phyloP scores from a whole-genome alignment of 2,113 vertebrate species.

The Athene cunicularia region DNA sequence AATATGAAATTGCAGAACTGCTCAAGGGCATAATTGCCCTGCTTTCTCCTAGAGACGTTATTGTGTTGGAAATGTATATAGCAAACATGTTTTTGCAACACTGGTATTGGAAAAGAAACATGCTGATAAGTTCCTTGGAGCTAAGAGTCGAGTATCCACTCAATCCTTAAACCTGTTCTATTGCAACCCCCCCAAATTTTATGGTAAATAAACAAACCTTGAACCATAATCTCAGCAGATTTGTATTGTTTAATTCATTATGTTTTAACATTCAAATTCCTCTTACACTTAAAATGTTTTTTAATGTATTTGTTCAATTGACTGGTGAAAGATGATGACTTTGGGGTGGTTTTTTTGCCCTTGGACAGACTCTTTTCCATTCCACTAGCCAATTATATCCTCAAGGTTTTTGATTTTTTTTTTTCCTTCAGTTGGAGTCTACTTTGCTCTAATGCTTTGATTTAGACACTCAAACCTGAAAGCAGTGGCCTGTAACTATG shows the following conservation, averaged over 20 bases:
- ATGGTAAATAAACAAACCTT: background rate
- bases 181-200: background rate
- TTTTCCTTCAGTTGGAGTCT: background rate
- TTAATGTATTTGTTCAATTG: background rate
- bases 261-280: background rate
- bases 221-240: background rate
- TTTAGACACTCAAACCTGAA: background rate
- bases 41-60: background rate
- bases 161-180: background rate
- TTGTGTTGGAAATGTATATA: background rate
- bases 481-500: background rate
- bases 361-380: background rate
- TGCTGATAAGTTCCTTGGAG: background rate
- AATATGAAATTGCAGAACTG: conserved; percentile 35
- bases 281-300: background rate
- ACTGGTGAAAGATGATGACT: background rate
- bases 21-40: conserved; percentile 27
- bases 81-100: background rate
- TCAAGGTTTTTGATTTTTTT: background rate
- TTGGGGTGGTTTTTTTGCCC: accelerated
- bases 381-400: background rate
- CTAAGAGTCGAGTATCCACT: background rate
- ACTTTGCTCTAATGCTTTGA: background rate
- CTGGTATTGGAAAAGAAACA: background rate
- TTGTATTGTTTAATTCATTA: background rate